A percentile compares a stretch with the other conserved stretches of the same genome.
phyloP scores from a whole-genome alignment of 2,888 invertebrate genomes.

The Tanypteryx hageni region DNA sequence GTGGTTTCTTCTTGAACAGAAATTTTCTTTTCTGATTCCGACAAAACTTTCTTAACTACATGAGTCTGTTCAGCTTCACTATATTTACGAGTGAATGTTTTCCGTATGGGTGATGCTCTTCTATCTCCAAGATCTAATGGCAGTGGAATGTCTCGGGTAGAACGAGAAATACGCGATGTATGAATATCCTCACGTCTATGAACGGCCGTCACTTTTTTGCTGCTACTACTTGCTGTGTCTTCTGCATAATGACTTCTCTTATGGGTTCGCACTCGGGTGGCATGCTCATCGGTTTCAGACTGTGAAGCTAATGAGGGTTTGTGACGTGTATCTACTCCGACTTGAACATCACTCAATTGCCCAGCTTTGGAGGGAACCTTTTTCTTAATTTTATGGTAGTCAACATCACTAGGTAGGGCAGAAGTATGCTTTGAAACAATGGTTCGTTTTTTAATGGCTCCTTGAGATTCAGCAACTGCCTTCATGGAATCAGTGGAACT shows the following conservation, averaged over 20 bases:
- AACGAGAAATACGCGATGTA: not conserved
- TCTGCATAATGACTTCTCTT: conserved; percentile 58
- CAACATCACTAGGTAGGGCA: not conserved
- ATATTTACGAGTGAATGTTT: not conserved
- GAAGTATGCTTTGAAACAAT: conserved; percentile 9
- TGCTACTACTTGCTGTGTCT: conserved; percentile 54
- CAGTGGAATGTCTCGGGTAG: not conserved
- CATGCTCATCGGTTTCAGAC: not conserved
- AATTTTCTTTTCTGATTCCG: conserved; percentile 25
- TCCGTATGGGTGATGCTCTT: not conserved
- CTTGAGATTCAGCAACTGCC: conserved; percentile 64
- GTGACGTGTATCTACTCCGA: conserved; percentile 14
- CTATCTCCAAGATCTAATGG: not conserved
- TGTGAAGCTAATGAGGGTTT: not conserved
- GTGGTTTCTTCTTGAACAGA: not conserved
- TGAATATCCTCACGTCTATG: conserved; percentile 33
- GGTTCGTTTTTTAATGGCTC: conserved; percentile 66
- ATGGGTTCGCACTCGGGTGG: not conserved
- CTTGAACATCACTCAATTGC: not conserved
- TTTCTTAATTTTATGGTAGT: not conserved
- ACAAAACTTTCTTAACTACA: not conserved
- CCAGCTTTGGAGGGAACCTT: not conserved
- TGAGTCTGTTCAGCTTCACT: not conserved
- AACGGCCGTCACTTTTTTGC: conserved; percentile 19
- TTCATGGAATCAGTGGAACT: conserved; percentile 63